A percentile compares a stretch with the other conserved stretches of the same genome.
Evolutionary conservation across 2,888 invertebrate species (phyloP).

Genomic region (Pedicia rivosa): DNA sequence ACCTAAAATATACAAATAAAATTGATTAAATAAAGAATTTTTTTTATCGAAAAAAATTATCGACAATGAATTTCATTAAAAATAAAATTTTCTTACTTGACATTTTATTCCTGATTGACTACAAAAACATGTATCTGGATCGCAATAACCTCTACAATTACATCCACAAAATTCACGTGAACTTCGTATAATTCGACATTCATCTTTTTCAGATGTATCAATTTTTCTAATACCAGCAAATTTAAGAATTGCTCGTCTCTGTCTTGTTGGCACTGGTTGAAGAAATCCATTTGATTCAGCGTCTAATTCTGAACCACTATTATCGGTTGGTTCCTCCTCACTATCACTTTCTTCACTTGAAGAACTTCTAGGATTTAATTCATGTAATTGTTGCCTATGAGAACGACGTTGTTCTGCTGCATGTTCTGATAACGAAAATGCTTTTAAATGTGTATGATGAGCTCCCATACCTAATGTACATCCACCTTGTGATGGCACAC

Average conservation of each 20-base stretch:
- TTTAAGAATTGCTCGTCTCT: slow-evolving; percentile 70
- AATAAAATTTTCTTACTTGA: slow-evolving; percentile 38
- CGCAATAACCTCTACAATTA: slow-evolving; percentile 82
- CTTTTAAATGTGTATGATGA: slow-evolving; percentile 46
- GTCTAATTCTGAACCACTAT: slow-evolving; percentile 70
- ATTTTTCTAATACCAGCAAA: slow-evolving; percentile 91
- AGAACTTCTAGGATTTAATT: slow-evolving; percentile 26
- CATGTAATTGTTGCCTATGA: slow-evolving; percentile 63
- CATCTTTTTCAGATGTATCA: slow-evolving; percentile 83
- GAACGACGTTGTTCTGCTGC: slow-evolving; percentile 74
- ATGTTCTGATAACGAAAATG: slow-evolving; percentile 76
- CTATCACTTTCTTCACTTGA: slow-evolving; percentile 77
- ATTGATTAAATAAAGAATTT: neutral
- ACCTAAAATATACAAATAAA: slow-evolving; percentile 37
- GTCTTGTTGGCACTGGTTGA: slow-evolving; percentile 84
- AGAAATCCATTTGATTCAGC: slow-evolving; percentile 80
- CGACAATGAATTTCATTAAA: neutral
- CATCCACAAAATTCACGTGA: slow-evolving; percentile 91
- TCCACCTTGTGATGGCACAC: slow-evolving; percentile 79
- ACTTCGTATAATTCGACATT: slow-evolving; percentile 79
- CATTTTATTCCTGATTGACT: slow-evolving; percentile 92
- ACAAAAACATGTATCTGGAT: slow-evolving; percentile 91
- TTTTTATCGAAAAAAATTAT: neutral
- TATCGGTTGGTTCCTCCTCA: slow-evolving; percentile 68
- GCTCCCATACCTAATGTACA: slow-evolving; percentile 89